Conservation (phyloP, 2,797 vertebrate genomes). For the Tiaroga cobitis region DNA sequence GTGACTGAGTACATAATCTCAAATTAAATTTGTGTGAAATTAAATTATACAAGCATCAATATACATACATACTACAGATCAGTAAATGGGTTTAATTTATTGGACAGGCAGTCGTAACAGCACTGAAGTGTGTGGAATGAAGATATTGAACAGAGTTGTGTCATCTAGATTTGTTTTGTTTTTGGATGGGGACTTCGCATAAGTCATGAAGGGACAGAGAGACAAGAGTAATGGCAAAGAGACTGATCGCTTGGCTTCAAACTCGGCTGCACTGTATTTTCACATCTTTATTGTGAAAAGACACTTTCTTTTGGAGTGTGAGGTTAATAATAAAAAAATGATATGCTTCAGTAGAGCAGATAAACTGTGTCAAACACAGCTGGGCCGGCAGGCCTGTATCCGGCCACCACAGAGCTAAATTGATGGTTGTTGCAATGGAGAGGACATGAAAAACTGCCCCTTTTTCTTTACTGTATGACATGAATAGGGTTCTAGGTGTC, state of each 20-base stretch:
- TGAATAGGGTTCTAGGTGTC: slow-evolving; percentile 78
- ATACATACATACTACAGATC: slow-evolving; percentile 92
- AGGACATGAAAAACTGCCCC: slow-evolving; percentile 66
- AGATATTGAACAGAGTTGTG: slow-evolving; percentile 70
- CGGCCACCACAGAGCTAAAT: slow-evolving; percentile 75
- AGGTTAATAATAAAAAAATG: slow-evolving; percentile 81
- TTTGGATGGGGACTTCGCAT: slow-evolving; percentile 22
- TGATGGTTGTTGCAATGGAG: slow-evolving; percentile 75
- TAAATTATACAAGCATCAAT: slow-evolving; percentile 91
- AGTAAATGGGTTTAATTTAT: slow-evolving; percentile 90
- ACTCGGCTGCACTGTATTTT: slow-evolving; percentile 78
- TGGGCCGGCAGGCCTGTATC: slow-evolving; percentile 69
- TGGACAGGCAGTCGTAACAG: slow-evolving; percentile 80
- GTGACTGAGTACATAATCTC: slow-evolving; percentile 83
- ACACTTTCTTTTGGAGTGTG: slow-evolving; percentile 65
- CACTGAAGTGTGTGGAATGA: slow-evolving; percentile 78
- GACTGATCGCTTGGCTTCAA: slow-evolving; percentile 68
- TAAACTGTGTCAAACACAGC: slow-evolving; percentile 77
- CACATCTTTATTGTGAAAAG: slow-evolving; percentile 74
- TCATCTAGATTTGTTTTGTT: neutral
- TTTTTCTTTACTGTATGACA: slow-evolving; percentile 75
- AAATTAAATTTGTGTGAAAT: slow-evolving; percentile 95
- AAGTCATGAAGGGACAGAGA: slow-evolving; percentile 65
- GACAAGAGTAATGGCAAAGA: slow-evolving; percentile 73
- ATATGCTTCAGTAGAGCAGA: slow-evolving; percentile 78